phyloP scores from a whole-genome alignment of 2,113 vertebrate genomes.

The Seriola rivoliana region DNA sequence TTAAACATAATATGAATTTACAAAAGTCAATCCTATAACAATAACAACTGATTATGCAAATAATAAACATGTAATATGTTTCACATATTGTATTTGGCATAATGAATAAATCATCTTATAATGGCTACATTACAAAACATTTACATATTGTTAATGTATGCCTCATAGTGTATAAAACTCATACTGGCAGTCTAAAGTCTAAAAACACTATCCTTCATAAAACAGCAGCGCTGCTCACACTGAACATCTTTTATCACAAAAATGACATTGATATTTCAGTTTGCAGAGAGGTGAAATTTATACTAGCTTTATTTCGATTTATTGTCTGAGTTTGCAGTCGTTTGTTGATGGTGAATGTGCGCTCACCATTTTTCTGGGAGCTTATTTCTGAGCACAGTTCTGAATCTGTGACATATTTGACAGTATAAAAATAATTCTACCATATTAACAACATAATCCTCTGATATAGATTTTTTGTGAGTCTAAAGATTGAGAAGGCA shows the following conservation, averaged over 20 bases:
- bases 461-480: slow-evolving; percentile 26
- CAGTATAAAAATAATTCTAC: slow-evolving; percentile 55
- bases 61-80: slow-evolving; percentile 51
- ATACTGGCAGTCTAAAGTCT: slow-evolving; percentile 46
- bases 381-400: slow-evolving; percentile 36
- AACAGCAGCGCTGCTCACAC: slow-evolving; percentile 62
- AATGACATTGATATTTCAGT: slow-evolving; percentile 1
- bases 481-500: slow-evolving; percentile 13
- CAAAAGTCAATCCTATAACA: slow-evolving; percentile 41
- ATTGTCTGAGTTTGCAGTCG: slow-evolving; percentile 30
- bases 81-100: slow-evolving; percentile 57
- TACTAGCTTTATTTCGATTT: slow-evolving; percentile 13
- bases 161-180: slow-evolving; percentile 37
- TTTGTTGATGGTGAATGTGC: slow-evolving; percentile 24
- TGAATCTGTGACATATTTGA: slow-evolving; percentile 32
- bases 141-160: slow-evolving; percentile 47
- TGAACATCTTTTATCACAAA: slow-evolving; percentile 33
- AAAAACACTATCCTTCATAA: slow-evolving; percentile 55
- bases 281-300: slow-evolving; percentile 24
- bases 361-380: not conserved
- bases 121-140: slow-evolving; percentile 52
- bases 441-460: slow-evolving; percentile 42
- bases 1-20: slow-evolving; percentile 19
- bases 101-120: slow-evolving; percentile 44
- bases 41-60: slow-evolving; percentile 64